Evolutionary conservation across 2,797 vertebrate species (phyloP), one percentile per base, ranked within the genome.

Genomic region (Sorex maritimensis): DNA sequence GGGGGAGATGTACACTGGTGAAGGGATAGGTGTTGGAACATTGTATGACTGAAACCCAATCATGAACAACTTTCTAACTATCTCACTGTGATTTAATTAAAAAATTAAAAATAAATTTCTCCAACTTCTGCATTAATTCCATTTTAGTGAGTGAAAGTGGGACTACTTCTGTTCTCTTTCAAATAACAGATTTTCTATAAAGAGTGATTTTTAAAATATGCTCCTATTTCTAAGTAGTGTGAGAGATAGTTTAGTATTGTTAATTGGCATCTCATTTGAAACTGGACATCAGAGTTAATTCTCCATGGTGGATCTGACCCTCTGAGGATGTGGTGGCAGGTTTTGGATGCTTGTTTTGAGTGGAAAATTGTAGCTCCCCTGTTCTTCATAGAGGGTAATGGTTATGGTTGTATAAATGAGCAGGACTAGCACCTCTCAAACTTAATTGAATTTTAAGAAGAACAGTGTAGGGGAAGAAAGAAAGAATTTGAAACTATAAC

Each of bases 201-300:
- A 21, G 69, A 86, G 21, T 79, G 75, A 28, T 73, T 63, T 55
- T 68, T 5, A 44, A 44, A 44, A 44, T 44, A 5, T 44, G 58
- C 8, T 91, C 65, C 30, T 69, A 78, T 77, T 87, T 88, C 24
- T 77, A 82, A 75, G 44, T 75, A 21, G 63, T 86, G 69, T 61
- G 63, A 46, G 91, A 75, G 87, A 41, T 63, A 41, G 88, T 74
- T 85, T 17, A 79, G 6, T 67, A 23, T 17, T 71, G 17, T 9
- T 88, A 95, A 86, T 12, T 81, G 65, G 41, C 17, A 79, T 69
- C 24, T 44, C 12, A 88, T 28, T n/a, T 85, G 41, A 83, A 90
- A 78, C 67, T 88, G 81, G 81, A 63, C 12, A 75, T 21, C 55
- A 68, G 4, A 67, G 26, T 85, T 90, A 44, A 63, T 2, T 77